Percentiles rank a stretch among this genome's conserved stretches.
phyloP scores from a whole-genome alignment of 2,113 vertebrate species.

The Passer montanus region DNA sequence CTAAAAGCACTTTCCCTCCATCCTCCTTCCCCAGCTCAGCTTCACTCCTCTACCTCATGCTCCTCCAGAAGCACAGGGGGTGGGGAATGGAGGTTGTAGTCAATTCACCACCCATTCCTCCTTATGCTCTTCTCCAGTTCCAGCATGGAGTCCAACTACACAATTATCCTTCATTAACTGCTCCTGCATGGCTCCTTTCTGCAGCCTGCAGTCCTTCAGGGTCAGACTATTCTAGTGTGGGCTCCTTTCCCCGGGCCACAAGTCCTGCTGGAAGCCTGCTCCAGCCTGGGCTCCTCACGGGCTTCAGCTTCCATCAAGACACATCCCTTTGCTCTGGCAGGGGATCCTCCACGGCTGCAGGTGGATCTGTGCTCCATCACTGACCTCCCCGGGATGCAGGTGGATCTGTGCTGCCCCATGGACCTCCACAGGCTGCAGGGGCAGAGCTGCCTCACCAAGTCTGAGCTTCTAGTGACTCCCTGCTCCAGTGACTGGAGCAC shows the following conservation, averaged over 20 bases:
- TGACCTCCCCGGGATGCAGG: not conserved
- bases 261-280: not conserved
- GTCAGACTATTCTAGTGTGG: not conserved
- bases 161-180: not conserved
- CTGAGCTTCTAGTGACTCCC: not conserved
- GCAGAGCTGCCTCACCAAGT: not conserved
- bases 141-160: rapidly evolving
- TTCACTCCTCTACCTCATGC: not conserved
- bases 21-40: not conserved
- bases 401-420: too few species aligned
- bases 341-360: rapidly evolving
- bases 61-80: rapidly evolving
- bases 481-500: rapidly evolving
- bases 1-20: not conserved
- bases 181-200: not conserved
- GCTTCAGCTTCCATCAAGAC: not conserved
- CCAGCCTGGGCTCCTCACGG: rapidly evolving
- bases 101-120: not conserved
- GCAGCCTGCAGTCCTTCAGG: not conserved
- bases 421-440: rapidly evolving
- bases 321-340: rapidly evolving
- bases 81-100: rapidly evolving
- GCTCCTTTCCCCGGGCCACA: not conserved
- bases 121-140: not conserved
- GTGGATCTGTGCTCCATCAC: not conserved